Evolutionary conservation across 2,888 invertebrate genomes (phyloP).

Genomic region (Synergus itoensis): DNA sequence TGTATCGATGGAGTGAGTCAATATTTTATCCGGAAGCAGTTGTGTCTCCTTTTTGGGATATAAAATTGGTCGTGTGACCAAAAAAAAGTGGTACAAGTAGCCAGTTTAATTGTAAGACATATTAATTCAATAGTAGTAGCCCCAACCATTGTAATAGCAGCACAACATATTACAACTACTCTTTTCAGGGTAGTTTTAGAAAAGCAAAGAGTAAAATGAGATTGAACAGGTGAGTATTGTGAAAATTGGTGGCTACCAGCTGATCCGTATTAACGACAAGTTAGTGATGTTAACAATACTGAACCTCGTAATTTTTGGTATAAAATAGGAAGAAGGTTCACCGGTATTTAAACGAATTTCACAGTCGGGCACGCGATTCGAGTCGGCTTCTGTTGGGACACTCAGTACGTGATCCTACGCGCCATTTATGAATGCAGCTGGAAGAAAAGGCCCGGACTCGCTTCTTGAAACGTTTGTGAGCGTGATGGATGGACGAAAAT

Average conservation of each 20-base stretch:
- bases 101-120: too few species aligned
- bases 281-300: not conserved
- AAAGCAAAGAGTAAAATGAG: constrained; percentile 8
- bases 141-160: too few species aligned
- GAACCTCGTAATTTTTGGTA: not conserved
- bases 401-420: constrained; percentile 45
- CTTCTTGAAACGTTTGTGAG: constrained; percentile 41
- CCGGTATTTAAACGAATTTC: constrained; percentile 19
- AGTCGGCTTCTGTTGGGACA: constrained; percentile 42
- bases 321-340: constrained; percentile 3
- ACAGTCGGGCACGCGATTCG: constrained; percentile 6
- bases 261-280: not conserved
- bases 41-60: too few species aligned
- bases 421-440: constrained; percentile 50
- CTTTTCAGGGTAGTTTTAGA: not conserved
- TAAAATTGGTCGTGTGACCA: too few species aligned
- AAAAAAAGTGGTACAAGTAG: too few species aligned
- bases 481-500: constrained; percentile 58
- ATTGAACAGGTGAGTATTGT: constrained; percentile 12
- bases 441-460: constrained; percentile 48
- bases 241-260: not conserved
- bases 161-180: too few species aligned
- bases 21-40: too few species aligned
- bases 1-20: too few species aligned
- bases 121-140: too few species aligned